Evolutionary conservation across 1,140 invertebrate genomes (phyloP).

Genomic region (Micrasema longulum): DNA sequence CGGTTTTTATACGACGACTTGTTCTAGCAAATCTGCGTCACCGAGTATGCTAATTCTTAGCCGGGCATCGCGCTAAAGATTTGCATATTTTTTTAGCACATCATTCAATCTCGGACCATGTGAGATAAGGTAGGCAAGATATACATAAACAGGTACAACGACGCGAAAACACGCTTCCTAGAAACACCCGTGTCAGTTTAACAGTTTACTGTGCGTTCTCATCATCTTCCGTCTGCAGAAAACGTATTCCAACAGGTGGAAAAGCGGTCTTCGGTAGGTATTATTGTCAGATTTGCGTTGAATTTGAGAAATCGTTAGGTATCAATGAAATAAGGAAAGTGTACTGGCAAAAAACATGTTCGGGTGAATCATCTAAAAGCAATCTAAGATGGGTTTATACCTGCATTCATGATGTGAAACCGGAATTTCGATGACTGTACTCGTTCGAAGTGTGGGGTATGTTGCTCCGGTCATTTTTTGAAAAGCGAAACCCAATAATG

Average conservation of each 20-base stretch:
- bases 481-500: too few species aligned
- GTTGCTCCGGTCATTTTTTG: too few species aligned
- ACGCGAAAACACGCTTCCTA: too few species aligned
- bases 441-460: background rate
- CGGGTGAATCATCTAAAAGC: slow-evolving; percentile 17
- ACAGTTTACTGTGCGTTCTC: too few species aligned
- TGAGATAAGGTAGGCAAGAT: background rate
- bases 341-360: background rate
- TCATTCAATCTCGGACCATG: slow-evolving; percentile 26
- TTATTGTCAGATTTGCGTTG: too few species aligned
- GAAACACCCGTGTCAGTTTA: too few species aligned
- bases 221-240: too few species aligned
- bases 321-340: background rate
- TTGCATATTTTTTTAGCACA: slow-evolving; percentile 30
- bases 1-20: slow-evolving; percentile 11
- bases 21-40: slow-evolving; percentile 8
- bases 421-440: slow-evolving; percentile 9
- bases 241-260: too few species aligned
- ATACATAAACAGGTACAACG: too few species aligned
- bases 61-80: slow-evolving; percentile 7
- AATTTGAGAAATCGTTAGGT: background rate
- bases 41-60: slow-evolving; percentile 9
- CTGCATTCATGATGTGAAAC: slow-evolving; percentile 7
- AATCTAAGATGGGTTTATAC: slow-evolving; percentile 16
- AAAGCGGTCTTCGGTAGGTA: too few species aligned